These are phyloP conservation scores for Volucella inflata DNA, from an alignment of 2,888 invertebrate genomes.

Conservation along the genomic window DNA sequence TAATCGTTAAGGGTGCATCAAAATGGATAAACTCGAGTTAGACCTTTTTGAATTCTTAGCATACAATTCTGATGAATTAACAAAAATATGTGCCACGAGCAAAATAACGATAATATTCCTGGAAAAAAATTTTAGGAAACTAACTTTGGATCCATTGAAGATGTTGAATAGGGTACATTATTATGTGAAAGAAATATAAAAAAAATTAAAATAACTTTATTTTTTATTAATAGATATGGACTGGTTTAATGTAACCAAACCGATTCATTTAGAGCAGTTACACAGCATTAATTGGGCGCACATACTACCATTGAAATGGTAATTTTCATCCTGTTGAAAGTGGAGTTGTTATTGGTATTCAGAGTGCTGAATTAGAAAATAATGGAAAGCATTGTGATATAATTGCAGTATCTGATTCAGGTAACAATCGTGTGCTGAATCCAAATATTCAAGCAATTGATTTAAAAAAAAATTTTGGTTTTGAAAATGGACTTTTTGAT, in stretches of 20 bases:
- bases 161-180: constrained; percentile 94
- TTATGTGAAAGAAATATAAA: not conserved
- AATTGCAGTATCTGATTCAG: constrained; percentile 92
- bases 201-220: not conserved
- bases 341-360: constrained; percentile 94
- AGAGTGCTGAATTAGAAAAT: constrained; percentile 96
- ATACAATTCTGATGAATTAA: constrained; percentile 85
- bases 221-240: constrained; percentile 81
- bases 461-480: constrained; percentile 89
- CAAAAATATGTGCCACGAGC: too few relatives aligned
- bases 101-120: too few relatives aligned
- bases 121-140: too few relatives aligned
- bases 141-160: too few relatives aligned
- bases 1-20: too few relatives aligned
- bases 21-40: constrained; percentile 79
- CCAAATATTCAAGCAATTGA: constrained; percentile 87
- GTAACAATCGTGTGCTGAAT: constrained; percentile 92
- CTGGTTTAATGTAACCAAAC: constrained; percentile 90
- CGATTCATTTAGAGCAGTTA: constrained; percentile 87
- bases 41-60: constrained; percentile 81
- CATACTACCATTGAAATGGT: constrained; percentile 94
- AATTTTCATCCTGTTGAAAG: constrained; percentile 88
- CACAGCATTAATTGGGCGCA: constrained; percentile 99
- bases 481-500: constrained; percentile 87
- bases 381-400: constrained; percentile 83